phyloP scores from a whole-genome alignment of 64 coral and sea anemone genomes.

The Dendrophyllia cribrosa region DNA sequence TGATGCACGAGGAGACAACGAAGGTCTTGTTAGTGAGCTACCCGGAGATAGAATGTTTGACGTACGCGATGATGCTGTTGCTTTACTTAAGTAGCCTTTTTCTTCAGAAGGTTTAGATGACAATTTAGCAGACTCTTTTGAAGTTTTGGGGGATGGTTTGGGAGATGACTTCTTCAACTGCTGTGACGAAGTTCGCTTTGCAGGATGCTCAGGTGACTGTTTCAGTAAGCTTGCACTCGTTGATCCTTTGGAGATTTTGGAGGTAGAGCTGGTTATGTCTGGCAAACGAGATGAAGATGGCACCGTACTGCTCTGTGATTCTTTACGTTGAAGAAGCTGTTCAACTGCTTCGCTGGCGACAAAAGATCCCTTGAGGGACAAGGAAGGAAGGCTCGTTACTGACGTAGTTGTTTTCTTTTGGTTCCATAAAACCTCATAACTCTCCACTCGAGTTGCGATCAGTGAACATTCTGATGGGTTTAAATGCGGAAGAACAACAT shows the following conservation, averaged over 20 bases:
- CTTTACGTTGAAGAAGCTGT: background rate
- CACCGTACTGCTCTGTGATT: background rate
- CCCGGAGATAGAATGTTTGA: background rate
- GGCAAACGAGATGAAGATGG: constrained; percentile 39
- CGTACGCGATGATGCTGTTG: background rate
- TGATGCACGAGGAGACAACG: constrained; percentile 9
- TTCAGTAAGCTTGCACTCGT: constrained; percentile 16
- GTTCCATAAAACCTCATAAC: constrained; percentile 13
- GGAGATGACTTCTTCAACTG: background rate
- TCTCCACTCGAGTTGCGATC: constrained; percentile 46
- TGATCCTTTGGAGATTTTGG: constrained; percentile 20
- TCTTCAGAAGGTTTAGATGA: background rate
- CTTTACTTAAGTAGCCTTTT: background rate
- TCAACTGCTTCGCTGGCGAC: background rate
- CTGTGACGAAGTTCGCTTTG: background rate
- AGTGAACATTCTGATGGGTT: constrained; percentile 55
- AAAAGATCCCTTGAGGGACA: constrained; percentile 43
- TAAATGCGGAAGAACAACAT: constrained; percentile 75
- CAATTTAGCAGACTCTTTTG: constrained; percentile 28
- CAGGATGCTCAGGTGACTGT: background rate
- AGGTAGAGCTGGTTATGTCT: constrained; percentile 21
- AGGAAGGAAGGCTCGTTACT: constrained; percentile 57
- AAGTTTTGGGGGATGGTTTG: background rate
- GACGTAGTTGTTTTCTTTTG: constrained; percentile 37
- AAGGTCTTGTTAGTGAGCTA: background rate